A percentile compares a stretch with the other conserved stretches of the same genome.
Evolutionary conservation across 2,797 vertebrate species (phyloP).

Genomic region (Micropoecilia bifurca): DNA sequence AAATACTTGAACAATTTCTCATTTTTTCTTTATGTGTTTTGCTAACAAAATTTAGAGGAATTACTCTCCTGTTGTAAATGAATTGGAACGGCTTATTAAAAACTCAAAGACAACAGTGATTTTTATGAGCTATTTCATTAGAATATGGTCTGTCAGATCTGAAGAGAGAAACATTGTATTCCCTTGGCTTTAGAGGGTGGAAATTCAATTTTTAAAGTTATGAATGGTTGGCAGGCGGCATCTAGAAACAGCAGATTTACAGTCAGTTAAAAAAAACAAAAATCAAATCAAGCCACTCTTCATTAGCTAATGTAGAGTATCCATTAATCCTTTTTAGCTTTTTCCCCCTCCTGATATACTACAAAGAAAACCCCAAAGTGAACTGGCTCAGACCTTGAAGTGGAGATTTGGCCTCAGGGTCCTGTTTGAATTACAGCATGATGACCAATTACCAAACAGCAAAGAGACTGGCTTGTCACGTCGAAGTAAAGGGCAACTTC

Average conservation of each 20-base stretch:
- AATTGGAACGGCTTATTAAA: neutral
- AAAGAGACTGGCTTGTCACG: slow-evolving; percentile 33
- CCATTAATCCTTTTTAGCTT: slow-evolving; percentile 8
- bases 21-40: neutral
- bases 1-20: neutral
- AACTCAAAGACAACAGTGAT: neutral
- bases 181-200: neutral
- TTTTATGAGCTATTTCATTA: neutral
- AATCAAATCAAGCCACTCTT: slow-evolving; percentile 47
- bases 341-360: slow-evolving; percentile 29
- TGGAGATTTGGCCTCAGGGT: slow-evolving; percentile 21
- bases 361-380: slow-evolving; percentile 20
- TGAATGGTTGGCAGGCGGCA: neutral
- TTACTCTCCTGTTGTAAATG: neutral
- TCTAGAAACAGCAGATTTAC: slow-evolving; percentile 36
- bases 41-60: neutral
- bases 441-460: slow-evolving; percentile 52
- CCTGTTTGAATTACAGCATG: slow-evolving; percentile 12
- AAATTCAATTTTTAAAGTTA: neutral
- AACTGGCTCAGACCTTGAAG: neutral
- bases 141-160: neutral
- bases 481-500: slow-evolving; percentile 34
- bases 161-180: neutral
- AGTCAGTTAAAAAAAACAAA: slow-evolving; percentile 30
- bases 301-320: slow-evolving; percentile 50